Evolutionary conservation across 2,113 vertebrate species (phyloP).

Genomic region (Ctenomys sociabilis): DNA sequence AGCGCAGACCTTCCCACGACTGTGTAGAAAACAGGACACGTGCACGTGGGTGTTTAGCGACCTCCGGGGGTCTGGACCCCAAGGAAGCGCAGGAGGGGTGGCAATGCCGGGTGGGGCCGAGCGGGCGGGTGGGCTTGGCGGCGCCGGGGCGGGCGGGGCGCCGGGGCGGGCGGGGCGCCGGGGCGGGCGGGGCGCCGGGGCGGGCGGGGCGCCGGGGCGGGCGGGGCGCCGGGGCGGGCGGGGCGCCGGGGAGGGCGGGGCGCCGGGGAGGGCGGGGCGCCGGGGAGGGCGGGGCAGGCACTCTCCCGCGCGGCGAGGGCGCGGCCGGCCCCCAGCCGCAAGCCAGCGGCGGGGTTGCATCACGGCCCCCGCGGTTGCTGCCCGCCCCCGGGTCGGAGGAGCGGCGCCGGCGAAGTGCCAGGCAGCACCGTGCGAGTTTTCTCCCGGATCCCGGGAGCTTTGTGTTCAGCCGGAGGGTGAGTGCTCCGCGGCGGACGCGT

Average conservation of each 20-base stretch:
- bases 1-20: neutral
- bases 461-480: neutral
- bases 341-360: constrained; percentile 41
- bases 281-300: neutral
- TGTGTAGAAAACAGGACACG: neutral
- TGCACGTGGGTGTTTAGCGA: neutral
- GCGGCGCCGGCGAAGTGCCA: neutral
- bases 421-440: neutral
- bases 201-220: neutral
- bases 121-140: neutral
- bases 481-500: neutral
- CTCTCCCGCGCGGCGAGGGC: neutral
- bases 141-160: neutral
- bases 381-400: constrained; percentile 16
- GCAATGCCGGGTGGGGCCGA: neutral
- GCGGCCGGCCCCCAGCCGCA: constrained; percentile 21
- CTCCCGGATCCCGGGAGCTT: neutral
- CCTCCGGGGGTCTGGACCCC: neutral
- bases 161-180: neutral
- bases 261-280: neutral
- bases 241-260: no score
- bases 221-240: neutral
- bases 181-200: neutral
- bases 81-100: no score
- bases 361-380: constrained; percentile 37